Evolutionary conservation across 2,113 vertebrate genomes (phyloP).

Genomic region (Aythya baeri): DNA sequence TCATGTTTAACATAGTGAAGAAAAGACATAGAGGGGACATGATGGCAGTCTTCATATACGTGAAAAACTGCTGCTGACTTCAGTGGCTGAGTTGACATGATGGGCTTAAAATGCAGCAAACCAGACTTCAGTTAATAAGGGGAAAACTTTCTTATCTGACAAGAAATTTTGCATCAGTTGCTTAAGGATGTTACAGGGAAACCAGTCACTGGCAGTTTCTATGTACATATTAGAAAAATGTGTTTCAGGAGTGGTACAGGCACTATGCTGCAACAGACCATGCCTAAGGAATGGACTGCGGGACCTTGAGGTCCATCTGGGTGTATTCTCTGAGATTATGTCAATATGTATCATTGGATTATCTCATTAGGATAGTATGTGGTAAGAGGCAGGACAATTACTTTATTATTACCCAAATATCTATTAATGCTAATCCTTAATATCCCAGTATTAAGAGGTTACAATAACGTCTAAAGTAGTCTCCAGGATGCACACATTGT

Average conservation of each 20-base stretch:
- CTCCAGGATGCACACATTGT: background rate
- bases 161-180: background rate
- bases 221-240: accelerated
- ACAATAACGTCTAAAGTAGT: background rate
- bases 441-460: background rate
- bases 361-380: background rate
- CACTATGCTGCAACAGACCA: background rate
- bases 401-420: background rate
- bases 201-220: background rate
- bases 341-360: background rate
- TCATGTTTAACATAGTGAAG: background rate
- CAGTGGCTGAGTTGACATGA: background rate
- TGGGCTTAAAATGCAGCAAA: background rate
- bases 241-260: background rate
- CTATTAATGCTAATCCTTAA: background rate
- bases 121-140: background rate
- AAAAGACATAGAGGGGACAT: background rate
- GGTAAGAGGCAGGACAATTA: background rate
- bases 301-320: background rate
- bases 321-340: background rate
- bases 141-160: accelerated
- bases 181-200: background rate
- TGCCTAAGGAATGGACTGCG: background rate
- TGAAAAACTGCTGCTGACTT: background rate
- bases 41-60: background rate